phyloP scores from a whole-genome alignment of 2,113 vertebrate species.

The Phoenicopterus ruber region DNA sequence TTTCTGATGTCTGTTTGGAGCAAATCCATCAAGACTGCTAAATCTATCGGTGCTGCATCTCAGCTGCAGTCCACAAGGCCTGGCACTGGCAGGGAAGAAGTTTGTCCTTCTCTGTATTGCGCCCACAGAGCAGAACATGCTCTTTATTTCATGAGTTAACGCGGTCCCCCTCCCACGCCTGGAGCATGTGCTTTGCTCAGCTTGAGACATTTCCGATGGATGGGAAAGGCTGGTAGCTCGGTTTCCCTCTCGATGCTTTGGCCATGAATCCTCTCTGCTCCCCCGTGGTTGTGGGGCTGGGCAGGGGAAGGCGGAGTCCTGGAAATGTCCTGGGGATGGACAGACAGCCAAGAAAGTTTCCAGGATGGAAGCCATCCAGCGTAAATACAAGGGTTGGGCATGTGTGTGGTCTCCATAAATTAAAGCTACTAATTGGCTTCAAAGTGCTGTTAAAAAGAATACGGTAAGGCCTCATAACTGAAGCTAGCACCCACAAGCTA shows the following conservation, averaged over 20 bases:
- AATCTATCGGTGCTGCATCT: background rate
- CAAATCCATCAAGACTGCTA: background rate
- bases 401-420: constrained; percentile 44
- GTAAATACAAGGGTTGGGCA: background rate
- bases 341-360: constrained; percentile 1
- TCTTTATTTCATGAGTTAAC: background rate
- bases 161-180: background rate
- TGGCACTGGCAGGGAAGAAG: background rate
- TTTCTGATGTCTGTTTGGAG: background rate
- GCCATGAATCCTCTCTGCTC: background rate
- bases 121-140: background rate
- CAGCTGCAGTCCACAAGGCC: background rate
- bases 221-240: background rate
- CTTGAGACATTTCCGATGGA: background rate
- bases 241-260: background rate
- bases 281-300: background rate
- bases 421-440: constrained; percentile 12
- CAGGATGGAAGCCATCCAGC: constrained; percentile 18
- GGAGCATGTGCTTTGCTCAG: background rate
- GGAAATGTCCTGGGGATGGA: background rate
- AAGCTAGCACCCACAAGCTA: background rate
- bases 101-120: background rate
- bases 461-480: background rate
- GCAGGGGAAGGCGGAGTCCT: constrained; percentile 10
- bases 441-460: background rate